Evolutionary conservation across 2,797 vertebrate species (phyloP).

Genomic region (Sandelia bainsii): DNA sequence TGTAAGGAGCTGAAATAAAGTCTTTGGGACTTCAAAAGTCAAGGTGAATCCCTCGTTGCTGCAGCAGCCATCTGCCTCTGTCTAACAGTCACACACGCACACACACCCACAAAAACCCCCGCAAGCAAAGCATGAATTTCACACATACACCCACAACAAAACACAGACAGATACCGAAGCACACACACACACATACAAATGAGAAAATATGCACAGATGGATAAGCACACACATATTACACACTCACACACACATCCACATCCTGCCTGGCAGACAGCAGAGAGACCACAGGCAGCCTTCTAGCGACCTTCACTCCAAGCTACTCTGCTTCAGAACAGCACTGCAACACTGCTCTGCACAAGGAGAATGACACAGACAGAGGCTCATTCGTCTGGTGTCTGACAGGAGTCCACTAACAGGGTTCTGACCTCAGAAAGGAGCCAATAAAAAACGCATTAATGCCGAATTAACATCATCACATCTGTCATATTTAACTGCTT

Average conservation of each 20-base stretch:
- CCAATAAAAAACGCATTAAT: background rate
- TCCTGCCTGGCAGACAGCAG: constrained; percentile 34
- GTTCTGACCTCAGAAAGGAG: constrained; percentile 18
- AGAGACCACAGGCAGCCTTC: constrained; percentile 56
- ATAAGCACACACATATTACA: constrained; percentile 12
- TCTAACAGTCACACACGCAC: constrained; percentile 25
- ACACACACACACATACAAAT: constrained; percentile 5
- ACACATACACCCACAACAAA: background rate
- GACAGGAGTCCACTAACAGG: constrained; percentile 36
- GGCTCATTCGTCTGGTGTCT: constrained; percentile 27
- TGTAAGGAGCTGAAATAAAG: constrained; percentile 19
- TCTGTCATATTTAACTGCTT: background rate
- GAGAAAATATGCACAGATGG: constrained; percentile 23
- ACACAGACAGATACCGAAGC: constrained; percentile 2
- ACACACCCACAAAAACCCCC: constrained; percentile 25
- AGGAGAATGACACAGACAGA: constrained; percentile 33
- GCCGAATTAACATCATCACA: constrained; percentile 7
- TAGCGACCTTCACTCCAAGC: constrained; percentile 66
- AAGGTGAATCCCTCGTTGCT: constrained; percentile 67
- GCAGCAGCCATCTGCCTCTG: constrained; percentile 62
- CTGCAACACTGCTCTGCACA: constrained; percentile 62
- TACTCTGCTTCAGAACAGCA: constrained; percentile 55
- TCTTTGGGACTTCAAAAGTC: constrained; percentile 48
- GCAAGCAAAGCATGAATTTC: background rate
- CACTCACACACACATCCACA: constrained; percentile 15